phyloP scores from a whole-genome alignment of 2,113 vertebrate genomes.

The Sula dactylatra region DNA sequence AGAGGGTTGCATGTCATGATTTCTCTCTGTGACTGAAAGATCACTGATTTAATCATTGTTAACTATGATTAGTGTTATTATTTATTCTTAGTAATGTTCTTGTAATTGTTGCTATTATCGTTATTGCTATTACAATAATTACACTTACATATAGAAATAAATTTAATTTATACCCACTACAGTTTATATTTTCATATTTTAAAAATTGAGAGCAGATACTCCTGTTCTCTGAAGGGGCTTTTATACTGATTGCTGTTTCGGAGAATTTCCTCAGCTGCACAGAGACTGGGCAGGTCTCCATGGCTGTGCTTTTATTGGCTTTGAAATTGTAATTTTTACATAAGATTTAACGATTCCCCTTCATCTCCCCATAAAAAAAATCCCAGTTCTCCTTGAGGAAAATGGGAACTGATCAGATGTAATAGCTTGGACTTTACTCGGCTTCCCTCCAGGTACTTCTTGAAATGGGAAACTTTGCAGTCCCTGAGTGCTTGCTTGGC shows the following conservation, averaged over 20 bases:
- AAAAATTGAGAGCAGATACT: background rate
- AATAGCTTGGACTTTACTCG: background rate
- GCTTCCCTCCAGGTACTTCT: background rate
- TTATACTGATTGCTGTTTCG: background rate
- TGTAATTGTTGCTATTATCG: background rate
- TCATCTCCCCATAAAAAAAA: background rate
- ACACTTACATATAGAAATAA: background rate
- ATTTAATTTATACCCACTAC: background rate
- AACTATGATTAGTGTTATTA: background rate
- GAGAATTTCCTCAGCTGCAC: background rate
- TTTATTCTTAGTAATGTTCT: background rate
- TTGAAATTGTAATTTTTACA: background rate
- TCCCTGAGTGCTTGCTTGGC: background rate
- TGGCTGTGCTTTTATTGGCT: background rate
- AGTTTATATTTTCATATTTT: background rate
- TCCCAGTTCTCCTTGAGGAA: background rate
- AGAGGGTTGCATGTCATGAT: accelerated
- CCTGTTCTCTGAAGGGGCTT: background rate
- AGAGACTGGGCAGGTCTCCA: background rate
- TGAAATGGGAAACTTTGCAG: background rate
- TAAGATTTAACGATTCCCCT: background rate
- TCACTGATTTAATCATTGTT: background rate
- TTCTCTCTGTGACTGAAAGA: background rate
- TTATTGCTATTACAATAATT: background rate
- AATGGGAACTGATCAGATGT: background rate